phyloP scores from a whole-genome alignment of 1,140 invertebrate genomes.

The Bombyx mandarina region DNA sequence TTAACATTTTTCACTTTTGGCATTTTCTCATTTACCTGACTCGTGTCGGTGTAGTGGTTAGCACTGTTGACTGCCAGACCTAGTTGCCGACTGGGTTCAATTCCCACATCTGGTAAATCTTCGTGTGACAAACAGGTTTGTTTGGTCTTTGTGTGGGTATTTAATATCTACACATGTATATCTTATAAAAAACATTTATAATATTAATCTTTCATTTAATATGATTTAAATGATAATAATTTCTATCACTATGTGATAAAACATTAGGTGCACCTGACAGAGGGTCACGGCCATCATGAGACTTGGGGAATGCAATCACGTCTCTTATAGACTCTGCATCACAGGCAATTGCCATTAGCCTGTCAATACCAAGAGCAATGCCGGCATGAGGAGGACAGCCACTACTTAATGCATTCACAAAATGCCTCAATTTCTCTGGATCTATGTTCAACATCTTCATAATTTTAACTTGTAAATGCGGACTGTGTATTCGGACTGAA shows the following conservation, averaged over 20 bases:
- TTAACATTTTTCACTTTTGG: no score
- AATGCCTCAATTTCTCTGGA: constrained; percentile 79
- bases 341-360: constrained; percentile 86
- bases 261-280: constrained; percentile 87
- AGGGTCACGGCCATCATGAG: constrained; percentile 88
- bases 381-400: constrained; percentile 99
- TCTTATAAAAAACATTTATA: no score
- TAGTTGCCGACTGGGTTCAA: no score
- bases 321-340: constrained; percentile 87
- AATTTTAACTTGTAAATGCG: constrained; percentile 84
- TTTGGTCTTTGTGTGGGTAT: no score
- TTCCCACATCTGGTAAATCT: no score
- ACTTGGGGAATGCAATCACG: constrained; percentile 99
- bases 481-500: constrained; percentile 94
- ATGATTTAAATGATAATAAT: constrained; percentile 74
- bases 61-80: no score
- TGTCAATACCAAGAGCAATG: constrained; percentile 94
- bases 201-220: no score
- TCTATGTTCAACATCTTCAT: constrained; percentile 84
- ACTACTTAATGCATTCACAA: constrained; percentile 88
- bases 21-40: no score
- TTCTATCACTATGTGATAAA: constrained; percentile 79
- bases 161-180: no score
- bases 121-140: no score
- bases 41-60: no score